Evolutionary conservation across 2,797 vertebrate species (phyloP), one percentile per base, ranked within the genome.

Genomic region (Delichon dasypus): DNA sequence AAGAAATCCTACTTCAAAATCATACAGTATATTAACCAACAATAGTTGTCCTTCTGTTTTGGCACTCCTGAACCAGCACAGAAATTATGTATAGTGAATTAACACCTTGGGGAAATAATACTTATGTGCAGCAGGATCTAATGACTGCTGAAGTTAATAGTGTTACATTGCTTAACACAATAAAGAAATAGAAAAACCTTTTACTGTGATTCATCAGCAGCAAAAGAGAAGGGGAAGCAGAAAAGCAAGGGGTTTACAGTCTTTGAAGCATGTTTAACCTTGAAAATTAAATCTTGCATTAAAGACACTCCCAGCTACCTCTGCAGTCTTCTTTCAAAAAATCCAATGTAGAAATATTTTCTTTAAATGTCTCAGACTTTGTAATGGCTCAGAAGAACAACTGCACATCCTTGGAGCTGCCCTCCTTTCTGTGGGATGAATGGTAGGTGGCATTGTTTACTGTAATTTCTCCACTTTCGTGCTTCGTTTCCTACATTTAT

Each of bases 401-500:
- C 65, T 83, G 18, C 75, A 40, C 68, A 85, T 97, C 96, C 95
- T 96, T 91, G 87, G 68, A 93, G 92, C 70, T 88, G 74, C 73
- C 95, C 76, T 96, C 84, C 81, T 92, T 91, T 97, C 93, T 89
- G 87, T 95, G 85, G 93, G 75, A 88, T 89, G 93, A 96, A 90
- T 61, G 51, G 75, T 3, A 25, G 68, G 55, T 7, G 77, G 85
- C 76, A 88, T 85, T 89, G 91, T 96, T 85, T 91, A 76, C 76
- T 90, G 85, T 94, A 94, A 95, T 96, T 96, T 97, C 92, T 96
- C 88, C 92, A 93, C 96, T 97, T 97, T 94, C 92, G 93, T 95
- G 95, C 93, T 97, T 97, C 95, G 91, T 97, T 97, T 96, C 95
- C 94, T 96, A 96, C 93, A 50, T 82, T 95, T 92, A 94, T 94